Evolutionary conservation across 2,797 vertebrate genomes (phyloP).

Genomic region (Anguilla megastoma): DNA sequence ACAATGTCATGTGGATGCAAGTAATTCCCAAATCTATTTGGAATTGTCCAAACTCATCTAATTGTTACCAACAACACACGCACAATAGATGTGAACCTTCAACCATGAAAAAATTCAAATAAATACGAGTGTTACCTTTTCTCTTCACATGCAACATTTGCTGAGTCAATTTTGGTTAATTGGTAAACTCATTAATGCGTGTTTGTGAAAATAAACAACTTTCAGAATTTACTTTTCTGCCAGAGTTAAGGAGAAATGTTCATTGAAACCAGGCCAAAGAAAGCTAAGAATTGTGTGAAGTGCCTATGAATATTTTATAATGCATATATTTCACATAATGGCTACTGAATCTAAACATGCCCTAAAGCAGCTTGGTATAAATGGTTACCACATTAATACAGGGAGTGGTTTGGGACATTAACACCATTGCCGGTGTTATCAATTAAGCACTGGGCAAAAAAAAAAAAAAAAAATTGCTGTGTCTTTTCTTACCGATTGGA

Average conservation of each 20-base stretch:
- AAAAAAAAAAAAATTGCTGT: too few relatives aligned
- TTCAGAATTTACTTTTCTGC: not conserved
- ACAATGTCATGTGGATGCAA: too few relatives aligned
- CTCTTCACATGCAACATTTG: not conserved
- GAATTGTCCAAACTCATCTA: too few relatives aligned
- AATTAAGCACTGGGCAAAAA: not conserved
- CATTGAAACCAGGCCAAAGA: not conserved
- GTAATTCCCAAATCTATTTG: too few relatives aligned
- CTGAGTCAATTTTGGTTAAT: not conserved
- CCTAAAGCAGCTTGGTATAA: not conserved
- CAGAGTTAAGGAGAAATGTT: not conserved
- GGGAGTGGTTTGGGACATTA: not conserved
- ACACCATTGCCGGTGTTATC: conserved; percentile 1
- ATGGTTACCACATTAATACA: not conserved
- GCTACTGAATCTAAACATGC: not conserved
- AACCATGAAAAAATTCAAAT: not conserved
- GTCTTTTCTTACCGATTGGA: too few relatives aligned
- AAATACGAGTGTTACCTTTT: not conserved
- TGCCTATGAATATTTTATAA: not conserved
- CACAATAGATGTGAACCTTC: too few relatives aligned
- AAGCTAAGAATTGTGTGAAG: not conserved
- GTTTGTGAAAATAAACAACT: not conserved
- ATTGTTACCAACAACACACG: too few relatives aligned
- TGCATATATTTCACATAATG: not conserved
- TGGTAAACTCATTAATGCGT: not conserved